phyloP scores from a whole-genome alignment of 2,113 vertebrate species.

The Pedionomus torquatus region DNA sequence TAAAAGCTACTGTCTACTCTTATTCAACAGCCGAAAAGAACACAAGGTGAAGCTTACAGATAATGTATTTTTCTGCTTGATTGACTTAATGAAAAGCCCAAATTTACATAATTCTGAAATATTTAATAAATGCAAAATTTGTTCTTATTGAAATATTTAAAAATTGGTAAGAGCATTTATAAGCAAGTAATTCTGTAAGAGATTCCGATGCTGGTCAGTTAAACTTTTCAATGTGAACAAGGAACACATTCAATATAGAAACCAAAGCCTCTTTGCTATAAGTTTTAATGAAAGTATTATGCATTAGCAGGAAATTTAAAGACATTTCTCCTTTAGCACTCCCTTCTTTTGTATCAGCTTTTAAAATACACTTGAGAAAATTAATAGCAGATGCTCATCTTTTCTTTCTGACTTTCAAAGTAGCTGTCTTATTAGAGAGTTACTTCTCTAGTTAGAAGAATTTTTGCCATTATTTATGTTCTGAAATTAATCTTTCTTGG shows the following conservation, averaged over 20 bases:
- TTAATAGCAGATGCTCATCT: neutral
- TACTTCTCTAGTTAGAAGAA: neutral
- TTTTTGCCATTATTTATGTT: neutral
- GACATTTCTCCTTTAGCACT: neutral
- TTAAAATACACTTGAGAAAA: neutral
- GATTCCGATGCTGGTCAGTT: neutral
- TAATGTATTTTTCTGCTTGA: neutral
- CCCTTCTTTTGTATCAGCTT: neutral
- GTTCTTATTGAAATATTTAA: neutral
- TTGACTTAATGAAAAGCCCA: neutral
- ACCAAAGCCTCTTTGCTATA: neutral
- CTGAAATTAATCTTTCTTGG: neutral
- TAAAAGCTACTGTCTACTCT: neutral
- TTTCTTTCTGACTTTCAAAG: neutral
- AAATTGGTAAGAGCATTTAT: neutral
- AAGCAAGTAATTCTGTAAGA: neutral
- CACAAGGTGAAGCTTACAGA: neutral
- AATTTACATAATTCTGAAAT: neutral
- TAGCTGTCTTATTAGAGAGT: neutral
- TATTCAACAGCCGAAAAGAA: neutral
- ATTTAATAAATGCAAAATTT: neutral
- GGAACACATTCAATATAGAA: neutral
- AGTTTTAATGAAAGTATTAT: neutral
- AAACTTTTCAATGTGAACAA: neutral
- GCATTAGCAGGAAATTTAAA: neutral